Evolutionary conservation across 35 echinoderm and acorn worm genomes (phyloP).

Genomic region (Acanthaster planci): DNA sequence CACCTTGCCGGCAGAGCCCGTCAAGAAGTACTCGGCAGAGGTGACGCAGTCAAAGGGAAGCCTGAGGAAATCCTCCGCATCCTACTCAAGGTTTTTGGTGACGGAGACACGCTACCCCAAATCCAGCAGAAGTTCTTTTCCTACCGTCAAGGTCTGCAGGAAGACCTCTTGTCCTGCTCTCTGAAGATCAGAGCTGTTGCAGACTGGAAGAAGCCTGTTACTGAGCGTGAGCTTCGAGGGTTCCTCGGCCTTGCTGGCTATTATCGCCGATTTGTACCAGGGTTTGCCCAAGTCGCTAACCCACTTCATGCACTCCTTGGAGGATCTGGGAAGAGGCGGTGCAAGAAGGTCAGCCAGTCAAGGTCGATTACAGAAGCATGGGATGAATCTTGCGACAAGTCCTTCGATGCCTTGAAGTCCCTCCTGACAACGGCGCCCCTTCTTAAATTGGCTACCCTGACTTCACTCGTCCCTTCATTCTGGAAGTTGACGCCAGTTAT

Average conservation of each 20-base stretch:
- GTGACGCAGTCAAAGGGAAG: conserved; percentile 3
- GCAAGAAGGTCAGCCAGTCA: neutral
- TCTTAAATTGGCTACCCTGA: conserved; percentile 62
- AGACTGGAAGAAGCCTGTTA: conserved; percentile 42
- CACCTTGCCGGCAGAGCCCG: conserved; percentile 38
- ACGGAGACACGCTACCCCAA: conserved; percentile 41
- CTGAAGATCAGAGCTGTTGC: conserved; percentile 21
- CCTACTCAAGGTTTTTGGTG: conserved; percentile 62
- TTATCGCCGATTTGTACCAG: conserved; percentile 46
- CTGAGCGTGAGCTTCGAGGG: conserved; percentile 21
- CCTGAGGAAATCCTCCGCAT: conserved; percentile 43
- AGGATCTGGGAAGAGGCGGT: neutral
- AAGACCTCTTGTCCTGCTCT: conserved; percentile 29
- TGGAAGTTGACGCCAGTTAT: conserved; percentile 61
- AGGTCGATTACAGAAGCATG: neutral
- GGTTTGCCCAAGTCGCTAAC: conserved; percentile 27
- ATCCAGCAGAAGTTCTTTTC: conserved; percentile 63
- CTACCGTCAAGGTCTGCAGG: conserved; percentile 8
- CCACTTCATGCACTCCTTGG: conserved; percentile 45
- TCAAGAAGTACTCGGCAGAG: conserved; percentile 48
- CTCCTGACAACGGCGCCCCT: conserved; percentile 30
- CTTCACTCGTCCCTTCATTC: conserved; percentile 45
- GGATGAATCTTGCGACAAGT: no score
- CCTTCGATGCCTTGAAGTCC: neutral
- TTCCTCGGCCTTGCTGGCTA: conserved; percentile 38